phyloP scores from a whole-genome alignment of 1,140 invertebrate species.

The Portunus trituberculatus region DNA sequence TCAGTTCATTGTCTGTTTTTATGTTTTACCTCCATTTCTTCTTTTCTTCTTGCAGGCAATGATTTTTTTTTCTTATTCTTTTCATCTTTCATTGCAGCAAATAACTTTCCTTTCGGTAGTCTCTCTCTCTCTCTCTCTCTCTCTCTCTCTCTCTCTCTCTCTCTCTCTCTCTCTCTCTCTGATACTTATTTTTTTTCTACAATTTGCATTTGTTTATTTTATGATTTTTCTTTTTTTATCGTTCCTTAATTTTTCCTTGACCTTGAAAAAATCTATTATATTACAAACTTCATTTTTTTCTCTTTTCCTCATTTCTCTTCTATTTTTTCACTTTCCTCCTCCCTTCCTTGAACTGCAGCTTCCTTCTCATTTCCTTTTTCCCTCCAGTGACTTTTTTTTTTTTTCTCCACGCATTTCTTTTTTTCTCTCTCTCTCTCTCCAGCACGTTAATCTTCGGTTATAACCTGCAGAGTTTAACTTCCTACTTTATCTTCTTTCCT shows the following conservation, averaged over 20 bases:
- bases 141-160: slow-evolving; percentile 39
- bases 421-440: not conserved
- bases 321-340: not conserved
- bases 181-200: too few relatives aligned
- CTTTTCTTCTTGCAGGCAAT: not conserved
- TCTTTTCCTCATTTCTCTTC: not conserved
- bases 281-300: too few relatives aligned
- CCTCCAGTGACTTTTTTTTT: not conserved
- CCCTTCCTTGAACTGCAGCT: not conserved
- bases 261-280: not conserved
- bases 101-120: not conserved
- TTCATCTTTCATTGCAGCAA: not conserved
- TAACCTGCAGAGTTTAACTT: not conserved
- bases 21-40: not conserved
- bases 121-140: slow-evolving; percentile 27
- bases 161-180: slow-evolving; percentile 24
- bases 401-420: not conserved
- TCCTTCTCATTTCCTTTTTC: not conserved
- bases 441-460: not conserved
- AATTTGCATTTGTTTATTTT: not conserved
- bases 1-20: not conserved
- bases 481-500: not conserved
- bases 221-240: not conserved
- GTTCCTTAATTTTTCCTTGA: not conserved
- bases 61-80: not conserved